Evolutionary conservation across 1,140 invertebrate species (phyloP), one percentile per base, ranked within the genome.

Genomic region (Drosophila dunni): DNA sequence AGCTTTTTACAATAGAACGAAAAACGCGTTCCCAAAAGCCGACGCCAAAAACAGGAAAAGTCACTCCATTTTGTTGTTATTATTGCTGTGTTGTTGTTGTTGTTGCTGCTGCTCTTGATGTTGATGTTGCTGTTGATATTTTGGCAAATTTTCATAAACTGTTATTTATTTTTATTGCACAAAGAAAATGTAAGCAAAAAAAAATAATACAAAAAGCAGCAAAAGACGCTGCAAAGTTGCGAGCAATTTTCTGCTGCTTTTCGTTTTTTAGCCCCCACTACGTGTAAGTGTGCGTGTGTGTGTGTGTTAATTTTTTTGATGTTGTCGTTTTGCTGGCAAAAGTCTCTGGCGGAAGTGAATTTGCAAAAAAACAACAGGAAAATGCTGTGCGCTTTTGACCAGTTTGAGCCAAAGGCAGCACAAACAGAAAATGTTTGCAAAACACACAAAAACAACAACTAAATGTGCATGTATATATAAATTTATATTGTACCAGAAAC

Each of bases 81-180:
- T 29, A 29, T 29, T 29, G 24, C 1, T 44, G 20, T 44, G 20
- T 15, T 48, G 45, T 34, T 57, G n/a, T 15, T 24, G 50, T 42
- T 44, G 66, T 40, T 70, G 60, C 34, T 71, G 38, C 48, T 72
- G 36, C 54, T 57, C 20, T 62, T 73, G 57, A 64, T 45, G 40
- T 79, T 63, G 60, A 51, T 64, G 54, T 66, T 74, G 69, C 42
- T 60, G 75, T 68, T 84, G 67, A 76, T 84, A 72, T 85, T 86
- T 90, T 90, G 86, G 86, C 86, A 90, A 90, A 91, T 90, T 91
- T 91, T 89, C 80, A 90, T 89, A 88, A 82, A 91, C 83, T 89
- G 84, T 84, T 89, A 86, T 88, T 86, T 89, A 86, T 86, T 89
- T 86, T 80, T 80, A 86, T 81, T 74, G 84, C 82, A 86, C 71